Evolutionary conservation across 2,888 invertebrate genomes (phyloP), one percentile per base, ranked within the genome.

Genomic region (Lymantria dispar): DNA sequence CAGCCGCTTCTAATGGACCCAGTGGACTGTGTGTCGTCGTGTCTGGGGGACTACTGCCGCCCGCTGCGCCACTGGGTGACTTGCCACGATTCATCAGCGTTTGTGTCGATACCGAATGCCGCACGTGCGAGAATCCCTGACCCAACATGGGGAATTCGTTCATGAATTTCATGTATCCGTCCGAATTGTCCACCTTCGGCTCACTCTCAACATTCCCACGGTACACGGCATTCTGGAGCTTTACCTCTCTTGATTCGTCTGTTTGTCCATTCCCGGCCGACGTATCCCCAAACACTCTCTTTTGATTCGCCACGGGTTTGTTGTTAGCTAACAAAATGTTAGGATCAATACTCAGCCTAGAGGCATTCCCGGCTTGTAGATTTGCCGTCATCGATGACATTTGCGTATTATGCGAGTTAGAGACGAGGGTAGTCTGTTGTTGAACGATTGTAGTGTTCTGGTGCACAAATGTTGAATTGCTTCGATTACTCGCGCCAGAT

Each of bases 391-490:
- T 70, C 39, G 80, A 69, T 22, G 83, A 74, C 71, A 83, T 75
- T 52, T 82, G 82, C 15, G 82, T 60, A 58, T 83, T 83, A 58
- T 93, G 94, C 68, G 95, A 94, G 69, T 95, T 95, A 0, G 95
- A 94, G 3, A 95, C 94, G 87, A 95, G 94, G 0, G 95, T 95
- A 0, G 95, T 95, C 76, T 96, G 95, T 67, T 96, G 96, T 70
- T 96, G 96, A 2, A 96, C 95, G 68, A 97, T 96, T 0, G 96
- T 96, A 0, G 96, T 96, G 74, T 96, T 97, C 67, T 96, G 96
- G 64, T 96, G 96, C 1, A 96, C 95, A 70, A 94, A 96, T 0
- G 96, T 96, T 0, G 94, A 94, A 64, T 93, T 92, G 49, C 92
- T 93, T 53, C 94, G 92, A 73, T 92, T 93, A 43, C 47, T 85